phyloP scores from a whole-genome alignment of 2,888 invertebrate genomes.

The Ferrisia virgata region DNA sequence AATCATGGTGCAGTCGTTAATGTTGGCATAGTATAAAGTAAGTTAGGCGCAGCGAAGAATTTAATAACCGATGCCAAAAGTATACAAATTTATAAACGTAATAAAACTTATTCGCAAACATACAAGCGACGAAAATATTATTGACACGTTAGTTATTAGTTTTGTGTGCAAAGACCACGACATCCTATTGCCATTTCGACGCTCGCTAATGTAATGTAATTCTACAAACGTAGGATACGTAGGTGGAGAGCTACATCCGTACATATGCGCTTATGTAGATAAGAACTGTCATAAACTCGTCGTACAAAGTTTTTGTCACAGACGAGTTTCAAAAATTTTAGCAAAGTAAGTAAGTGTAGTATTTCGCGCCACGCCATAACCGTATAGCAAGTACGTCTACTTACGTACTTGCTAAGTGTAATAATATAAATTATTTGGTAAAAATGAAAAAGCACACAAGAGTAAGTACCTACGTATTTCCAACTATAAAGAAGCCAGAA shows the following conservation, averaged over 20 bases:
- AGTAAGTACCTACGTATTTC: background rate
- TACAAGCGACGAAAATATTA: background rate
- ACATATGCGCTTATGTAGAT: background rate
- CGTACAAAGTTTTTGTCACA: background rate
- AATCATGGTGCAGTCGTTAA: too few relatives aligned
- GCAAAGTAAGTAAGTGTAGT: too few relatives aligned
- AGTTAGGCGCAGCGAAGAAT: too few relatives aligned
- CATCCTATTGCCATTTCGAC: background rate
- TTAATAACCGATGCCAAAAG: background rate
- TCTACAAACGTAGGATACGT: background rate
- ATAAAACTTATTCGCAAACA: too few relatives aligned
- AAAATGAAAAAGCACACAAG: background rate
- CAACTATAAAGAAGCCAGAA: background rate
- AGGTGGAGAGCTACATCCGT: too few relatives aligned
- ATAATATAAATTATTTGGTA: slow-evolving; percentile 3
- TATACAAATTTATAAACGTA: background rate
- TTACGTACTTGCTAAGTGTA: too few relatives aligned
- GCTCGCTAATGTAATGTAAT: background rate
- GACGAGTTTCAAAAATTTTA: background rate
- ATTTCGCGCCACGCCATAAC: background rate
- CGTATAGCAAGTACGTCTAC: too few relatives aligned
- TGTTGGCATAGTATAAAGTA: too few relatives aligned
- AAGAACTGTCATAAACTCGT: slow-evolving; percentile 7
- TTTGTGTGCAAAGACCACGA: background rate
- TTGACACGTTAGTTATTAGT: background rate